phyloP scores from a whole-genome alignment of 2,113 vertebrate species.

The Thunnus maccoyii region DNA sequence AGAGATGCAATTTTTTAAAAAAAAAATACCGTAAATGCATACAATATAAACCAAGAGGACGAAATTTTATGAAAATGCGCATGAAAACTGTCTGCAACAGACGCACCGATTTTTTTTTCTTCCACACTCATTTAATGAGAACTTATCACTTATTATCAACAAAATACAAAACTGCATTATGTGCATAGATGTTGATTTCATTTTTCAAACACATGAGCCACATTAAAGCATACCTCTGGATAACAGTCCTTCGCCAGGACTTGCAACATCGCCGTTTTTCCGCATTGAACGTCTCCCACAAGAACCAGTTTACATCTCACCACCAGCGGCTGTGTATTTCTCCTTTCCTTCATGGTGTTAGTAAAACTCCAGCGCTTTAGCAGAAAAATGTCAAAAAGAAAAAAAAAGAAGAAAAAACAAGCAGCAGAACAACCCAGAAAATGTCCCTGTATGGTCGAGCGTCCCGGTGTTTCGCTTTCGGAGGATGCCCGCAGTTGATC shows the following conservation, averaged over 20 bases:
- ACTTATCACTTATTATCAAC: neutral
- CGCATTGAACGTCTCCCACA: constrained; percentile 96
- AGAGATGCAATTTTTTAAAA: too few relatives aligned
- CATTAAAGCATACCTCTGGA: constrained; percentile 89
- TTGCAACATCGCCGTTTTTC: constrained; percentile 98
- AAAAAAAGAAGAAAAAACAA: constrained; percentile 3
- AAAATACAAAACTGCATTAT: neutral
- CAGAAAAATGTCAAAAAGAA: constrained; percentile 30
- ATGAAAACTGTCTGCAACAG: constrained; percentile 60
- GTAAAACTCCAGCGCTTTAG: neutral
- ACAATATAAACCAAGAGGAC: neutral
- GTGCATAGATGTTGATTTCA: neutral
- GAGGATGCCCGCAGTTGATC: constrained; percentile 75
- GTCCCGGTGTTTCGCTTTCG: neutral
- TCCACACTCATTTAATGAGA: neutral
- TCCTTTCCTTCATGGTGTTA: constrained; percentile 94
- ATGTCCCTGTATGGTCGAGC: constrained; percentile 13
- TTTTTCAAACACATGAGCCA: neutral
- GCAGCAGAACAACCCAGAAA: constrained; percentile 13
- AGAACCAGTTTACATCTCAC: constrained; percentile 96
- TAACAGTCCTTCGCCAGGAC: constrained; percentile 97
- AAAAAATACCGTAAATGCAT: neutral
- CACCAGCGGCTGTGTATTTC: constrained; percentile 89
- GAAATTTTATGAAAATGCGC: constrained; percentile 56
- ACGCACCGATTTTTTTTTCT: constrained; percentile 43